A percentile compares a stretch with the other conserved stretches of the same genome.
Evolutionary conservation across 2,888 invertebrate species (phyloP).

Genomic region (Amaurobius ferox): DNA sequence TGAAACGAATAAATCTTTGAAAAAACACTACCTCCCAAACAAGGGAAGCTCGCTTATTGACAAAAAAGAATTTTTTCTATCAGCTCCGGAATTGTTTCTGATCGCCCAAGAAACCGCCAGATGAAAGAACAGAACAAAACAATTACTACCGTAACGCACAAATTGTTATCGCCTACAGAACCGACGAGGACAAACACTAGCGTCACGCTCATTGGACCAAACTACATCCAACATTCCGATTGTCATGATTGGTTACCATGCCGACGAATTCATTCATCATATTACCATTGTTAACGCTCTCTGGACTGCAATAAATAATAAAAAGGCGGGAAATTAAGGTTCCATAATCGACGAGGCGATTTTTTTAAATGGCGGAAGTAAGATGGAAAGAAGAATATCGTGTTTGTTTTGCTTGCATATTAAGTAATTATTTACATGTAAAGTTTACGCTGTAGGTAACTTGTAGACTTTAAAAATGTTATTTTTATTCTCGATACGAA

Average conservation of each 20-base stretch:
- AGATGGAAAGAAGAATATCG: not conserved
- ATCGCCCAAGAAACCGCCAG: not conserved
- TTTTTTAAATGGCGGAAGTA: constrained; percentile 13
- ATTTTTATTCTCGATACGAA: too few relatives aligned
- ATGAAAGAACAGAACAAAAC: constrained; percentile 12
- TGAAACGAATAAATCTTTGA: not conserved
- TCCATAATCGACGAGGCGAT: not conserved
- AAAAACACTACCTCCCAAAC: not conserved
- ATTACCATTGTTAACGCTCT: not conserved
- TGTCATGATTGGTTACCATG: constrained; percentile 24
- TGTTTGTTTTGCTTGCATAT: too few relatives aligned
- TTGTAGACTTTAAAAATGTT: too few relatives aligned
- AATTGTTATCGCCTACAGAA: constrained; percentile 21
- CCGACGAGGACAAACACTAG: constrained; percentile 8
- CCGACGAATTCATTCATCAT: constrained; percentile 8
- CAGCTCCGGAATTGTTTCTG: constrained; percentile 8
- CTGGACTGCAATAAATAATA: not conserved
- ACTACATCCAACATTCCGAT: constrained; percentile 7
- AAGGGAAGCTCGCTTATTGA: not conserved
- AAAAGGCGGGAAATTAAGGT: not conserved
- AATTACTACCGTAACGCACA: constrained; percentile 8
- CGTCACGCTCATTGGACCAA: constrained; percentile 25
- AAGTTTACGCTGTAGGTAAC: too few relatives aligned
- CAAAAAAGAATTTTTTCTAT: not conserved
- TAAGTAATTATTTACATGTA: too few relatives aligned